Base-by-base conservation (phyloP, 2,888 invertebrate genomes). In the Trachelus troglodyta region DNA sequence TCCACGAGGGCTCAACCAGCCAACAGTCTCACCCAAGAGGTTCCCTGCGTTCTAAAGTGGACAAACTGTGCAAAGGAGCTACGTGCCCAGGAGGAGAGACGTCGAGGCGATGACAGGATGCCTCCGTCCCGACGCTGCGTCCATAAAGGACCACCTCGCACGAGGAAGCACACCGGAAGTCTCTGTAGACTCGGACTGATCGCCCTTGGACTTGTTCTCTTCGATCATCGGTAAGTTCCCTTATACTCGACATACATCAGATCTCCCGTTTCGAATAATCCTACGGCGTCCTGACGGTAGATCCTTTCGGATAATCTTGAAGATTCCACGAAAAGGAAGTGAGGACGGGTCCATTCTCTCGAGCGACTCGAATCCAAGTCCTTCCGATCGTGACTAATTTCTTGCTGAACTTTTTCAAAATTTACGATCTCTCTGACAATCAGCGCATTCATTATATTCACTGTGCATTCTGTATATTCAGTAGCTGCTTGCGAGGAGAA, bases 71-170 rank as follows among this genome's bases (percentile, higher is more conserved):
- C 80, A 81, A 83, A 82, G 81, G 71, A 33, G 71, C 71, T 31
- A 33, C 71, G 71, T 71, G 71, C 71, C 33, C 71, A 34, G 71
- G 71, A 31, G 71, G 71, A 31, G 71, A 71, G 71, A 71, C 71
- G 71, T 34, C 71, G 89, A 85, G 91, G 91, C 90, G 88, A 91
- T 91, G 91, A 91, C 89, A 91, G 90, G 86, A 91, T 91, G 91
- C 90, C 89, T 89, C 83, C 90, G 86, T 85, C 88, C 87, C 83
- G 86, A 84, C 85, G 85, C 84, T 86, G 88, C 84, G 88, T 87
- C 87, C 85, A 85, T 84, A 87, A 87, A 87, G 89, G 89, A 88
- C 85, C 87, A 78, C 86, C 85, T 80, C 84, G 85, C 71, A 81
- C 80, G 83, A 86, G 81, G 83, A 85, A 86, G 82, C 81, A 84